These are phyloP conservation scores for Eurypyga helias DNA, from an alignment of 2,113 vertebrate genomes.

Conservation along the genomic window DNA sequence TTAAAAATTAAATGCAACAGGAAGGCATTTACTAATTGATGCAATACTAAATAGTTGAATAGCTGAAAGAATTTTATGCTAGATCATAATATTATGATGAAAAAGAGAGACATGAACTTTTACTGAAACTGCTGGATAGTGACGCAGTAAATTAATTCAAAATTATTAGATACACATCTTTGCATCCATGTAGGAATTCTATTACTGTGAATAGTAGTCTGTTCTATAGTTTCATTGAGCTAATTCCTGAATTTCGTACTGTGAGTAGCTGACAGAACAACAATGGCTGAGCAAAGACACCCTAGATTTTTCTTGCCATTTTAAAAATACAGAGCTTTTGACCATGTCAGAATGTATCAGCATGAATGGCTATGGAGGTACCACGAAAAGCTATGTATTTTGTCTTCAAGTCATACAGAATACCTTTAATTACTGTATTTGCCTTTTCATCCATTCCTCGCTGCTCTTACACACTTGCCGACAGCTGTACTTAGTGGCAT, in stretches of 20 bases:
- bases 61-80: neutral
- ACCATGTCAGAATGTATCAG: neutral
- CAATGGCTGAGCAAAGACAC: neutral
- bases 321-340: neutral
- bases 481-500: conserved; percentile 9
- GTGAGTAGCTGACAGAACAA: neutral
- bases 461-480: neutral
- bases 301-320: neutral
- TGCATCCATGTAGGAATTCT: neutral
- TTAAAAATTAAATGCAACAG: neutral
- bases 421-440: conserved; percentile 20
- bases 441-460: neutral
- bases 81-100: neutral
- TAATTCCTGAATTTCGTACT: neutral
- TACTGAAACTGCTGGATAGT: neutral
- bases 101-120: neutral
- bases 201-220: neutral
- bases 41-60: neutral
- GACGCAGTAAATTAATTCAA: neutral
- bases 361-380: neutral
- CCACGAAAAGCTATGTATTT: neutral
- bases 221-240: neutral
- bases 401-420: neutral
- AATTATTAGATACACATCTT: neutral
- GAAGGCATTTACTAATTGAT: neutral